Conservation (phyloP, 1,140 invertebrate genomes). For the Heliconius nattereri region DNA sequence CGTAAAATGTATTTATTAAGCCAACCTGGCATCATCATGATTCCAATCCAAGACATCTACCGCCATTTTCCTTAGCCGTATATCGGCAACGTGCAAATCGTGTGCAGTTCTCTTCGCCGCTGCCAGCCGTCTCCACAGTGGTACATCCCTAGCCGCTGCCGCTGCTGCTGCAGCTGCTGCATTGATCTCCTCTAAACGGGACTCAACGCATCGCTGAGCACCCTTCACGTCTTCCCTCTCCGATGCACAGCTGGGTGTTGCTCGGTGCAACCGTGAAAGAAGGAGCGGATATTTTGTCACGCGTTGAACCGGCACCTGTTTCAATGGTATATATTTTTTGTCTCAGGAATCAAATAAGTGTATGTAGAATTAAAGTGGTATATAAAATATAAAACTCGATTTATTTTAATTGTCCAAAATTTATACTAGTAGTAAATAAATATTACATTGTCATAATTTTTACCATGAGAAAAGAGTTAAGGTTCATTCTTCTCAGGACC, state of each 20-base stretch:
- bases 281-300: constrained; percentile 96
- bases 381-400: too few relatives aligned
- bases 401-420: too few relatives aligned
- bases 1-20: too few relatives aligned
- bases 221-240: constrained; percentile 89
- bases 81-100: constrained; percentile 92
- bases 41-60: constrained; percentile 96
- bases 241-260: constrained; percentile 91
- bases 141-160: constrained; percentile 89
- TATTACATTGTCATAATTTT: constrained; percentile 33
- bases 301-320: constrained; percentile 91
- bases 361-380: too few relatives aligned
- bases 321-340: not conserved
- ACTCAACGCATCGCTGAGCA: constrained; percentile 95
- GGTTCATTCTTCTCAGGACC: constrained; percentile 95
- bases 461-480: constrained; percentile 98
- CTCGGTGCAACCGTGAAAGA: constrained; percentile 93
- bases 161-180: constrained; percentile 94
- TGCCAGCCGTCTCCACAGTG: constrained; percentile 93
- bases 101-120: constrained; percentile 87
- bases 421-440: not conserved
- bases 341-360: too few relatives aligned
- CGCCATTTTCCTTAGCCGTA: constrained; percentile 94
- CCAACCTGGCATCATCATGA: constrained; percentile 90
- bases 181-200: constrained; percentile 97